A percentile compares a stretch with the other conserved stretches of the same genome.
These are phyloP conservation scores for Sarcophaga bullata DNA, from an alignment of 1,140 invertebrate species.

Conservation along the genomic window DNA sequence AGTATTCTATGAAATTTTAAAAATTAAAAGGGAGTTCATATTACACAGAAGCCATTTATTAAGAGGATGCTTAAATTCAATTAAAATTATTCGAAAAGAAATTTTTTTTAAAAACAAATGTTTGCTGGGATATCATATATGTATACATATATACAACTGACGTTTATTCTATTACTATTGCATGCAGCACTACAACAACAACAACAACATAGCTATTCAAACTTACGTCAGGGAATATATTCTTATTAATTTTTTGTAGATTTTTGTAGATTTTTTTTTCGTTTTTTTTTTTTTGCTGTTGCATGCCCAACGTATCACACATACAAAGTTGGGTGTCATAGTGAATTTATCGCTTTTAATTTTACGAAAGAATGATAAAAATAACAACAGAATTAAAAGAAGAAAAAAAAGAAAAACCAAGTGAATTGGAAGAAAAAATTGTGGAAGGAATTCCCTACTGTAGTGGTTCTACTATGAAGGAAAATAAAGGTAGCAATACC, in stretches of 20 bases:
- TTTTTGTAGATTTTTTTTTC: not conserved
- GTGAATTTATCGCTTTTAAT: slow-evolving; percentile 65
- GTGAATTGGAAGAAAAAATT: slow-evolving; percentile 27
- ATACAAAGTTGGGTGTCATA: slow-evolving; percentile 38
- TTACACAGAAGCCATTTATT: too few relatives aligned
- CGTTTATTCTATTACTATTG: slow-evolving; percentile 32
- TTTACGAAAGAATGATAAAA: slow-evolving; percentile 46
- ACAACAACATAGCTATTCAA: not conserved
- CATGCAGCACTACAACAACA: not conserved
- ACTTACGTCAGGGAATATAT: not conserved
- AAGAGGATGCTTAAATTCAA: too few relatives aligned
- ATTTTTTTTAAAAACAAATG: too few relatives aligned
- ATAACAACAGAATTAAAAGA: slow-evolving; percentile 49
- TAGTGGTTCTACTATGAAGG: slow-evolving; percentile 57
- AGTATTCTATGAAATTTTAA: too few relatives aligned
- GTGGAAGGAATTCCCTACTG: slow-evolving; percentile 54
- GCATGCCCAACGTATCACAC: not conserved
- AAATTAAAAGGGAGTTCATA: too few relatives aligned
- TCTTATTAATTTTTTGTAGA: slow-evolving; percentile 12
- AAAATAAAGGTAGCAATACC: not conserved
- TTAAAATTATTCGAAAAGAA: too few relatives aligned
- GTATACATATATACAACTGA: not conserved
- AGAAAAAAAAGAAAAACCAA: slow-evolving; percentile 43
- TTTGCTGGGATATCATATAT: not conserved
- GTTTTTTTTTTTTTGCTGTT: slow-evolving; percentile 23